Percentiles rank a stretch among this genome's conserved stretches.
Conservation (phyloP, 2,113 vertebrate species). For the Vireo altiloquus region DNA sequence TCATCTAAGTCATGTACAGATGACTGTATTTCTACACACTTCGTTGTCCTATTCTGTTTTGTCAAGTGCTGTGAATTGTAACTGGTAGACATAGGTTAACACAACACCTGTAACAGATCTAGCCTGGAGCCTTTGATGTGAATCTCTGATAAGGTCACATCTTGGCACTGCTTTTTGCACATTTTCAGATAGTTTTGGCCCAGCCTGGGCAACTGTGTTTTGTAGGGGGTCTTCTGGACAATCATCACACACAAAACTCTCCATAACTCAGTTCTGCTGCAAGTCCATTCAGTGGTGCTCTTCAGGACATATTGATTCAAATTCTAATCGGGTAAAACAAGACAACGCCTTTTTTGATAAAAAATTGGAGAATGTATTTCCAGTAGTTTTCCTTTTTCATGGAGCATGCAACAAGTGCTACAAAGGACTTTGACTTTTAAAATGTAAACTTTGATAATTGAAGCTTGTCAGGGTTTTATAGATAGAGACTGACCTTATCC, state of each 20-base stretch:
- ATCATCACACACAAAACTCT: not conserved
- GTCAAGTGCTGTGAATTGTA: not conserved
- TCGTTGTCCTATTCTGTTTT: not conserved
- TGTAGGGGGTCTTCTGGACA: not conserved
- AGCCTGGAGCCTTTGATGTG: not conserved
- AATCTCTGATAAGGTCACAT: not conserved
- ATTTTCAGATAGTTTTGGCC: not conserved
- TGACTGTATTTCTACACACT: rapidly evolving
- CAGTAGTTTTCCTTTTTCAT: not conserved
- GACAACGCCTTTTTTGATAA: not conserved
- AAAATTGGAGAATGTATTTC: not conserved
- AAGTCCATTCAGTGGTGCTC: not conserved
- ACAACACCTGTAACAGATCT: not conserved
- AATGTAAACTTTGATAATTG: not conserved
- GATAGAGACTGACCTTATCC: not conserved
- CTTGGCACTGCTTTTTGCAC: not conserved
- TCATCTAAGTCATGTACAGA: not conserved
- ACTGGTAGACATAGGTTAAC: not conserved
- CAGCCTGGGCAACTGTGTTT: not conserved
- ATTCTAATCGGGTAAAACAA: not conserved
- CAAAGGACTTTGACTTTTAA: conserved; percentile 1
- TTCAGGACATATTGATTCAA: not conserved
- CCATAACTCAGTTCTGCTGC: not conserved
- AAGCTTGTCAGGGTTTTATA: conserved; percentile 30
- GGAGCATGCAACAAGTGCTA: not conserved